A percentile compares a stretch with the other conserved stretches of the same genome.
Conservation (phyloP, 2,113 vertebrate genomes). For the Suricata suricatta region DNA sequence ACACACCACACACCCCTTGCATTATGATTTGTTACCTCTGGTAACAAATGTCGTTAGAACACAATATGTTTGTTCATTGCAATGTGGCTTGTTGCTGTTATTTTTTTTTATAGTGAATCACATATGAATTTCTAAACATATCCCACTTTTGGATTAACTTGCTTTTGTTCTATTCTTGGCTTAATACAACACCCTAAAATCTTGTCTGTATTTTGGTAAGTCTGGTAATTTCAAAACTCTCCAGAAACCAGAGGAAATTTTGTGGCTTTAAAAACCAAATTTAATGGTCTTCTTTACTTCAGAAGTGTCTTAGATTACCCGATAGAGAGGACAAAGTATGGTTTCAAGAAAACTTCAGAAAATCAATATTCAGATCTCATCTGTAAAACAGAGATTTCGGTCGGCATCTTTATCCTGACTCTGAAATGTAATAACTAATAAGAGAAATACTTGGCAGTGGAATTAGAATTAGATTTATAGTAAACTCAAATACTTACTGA, state of each 20-base stretch:
- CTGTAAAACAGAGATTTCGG: constrained; percentile 51
- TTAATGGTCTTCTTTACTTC: constrained; percentile 25
- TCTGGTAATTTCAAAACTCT: constrained; percentile 15
- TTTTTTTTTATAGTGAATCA: neutral
- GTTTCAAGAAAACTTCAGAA: constrained; percentile 37
- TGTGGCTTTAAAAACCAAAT: neutral
- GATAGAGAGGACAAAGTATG: neutral
- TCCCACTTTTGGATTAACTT: neutral
- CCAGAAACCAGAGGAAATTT: neutral
- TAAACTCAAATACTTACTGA: constrained; percentile 59
- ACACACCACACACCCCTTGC: neutral
- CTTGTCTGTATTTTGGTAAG: neutral
- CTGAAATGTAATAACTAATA: constrained; percentile 53
- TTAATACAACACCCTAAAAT: neutral
- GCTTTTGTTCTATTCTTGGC: neutral
- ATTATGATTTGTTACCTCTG: neutral
- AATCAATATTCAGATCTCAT: constrained; percentile 44
- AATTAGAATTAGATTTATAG: constrained; percentile 57
- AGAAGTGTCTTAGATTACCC: constrained; percentile 48
- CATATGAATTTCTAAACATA: neutral
- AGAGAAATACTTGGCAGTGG: constrained; percentile 36
- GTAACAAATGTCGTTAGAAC: neutral
- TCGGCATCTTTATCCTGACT: constrained; percentile 32
- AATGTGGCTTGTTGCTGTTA: neutral
- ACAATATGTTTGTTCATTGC: neutral